Evolutionary conservation across 2,113 vertebrate genomes (phyloP).

Genomic region (Actinemys pallida): DNA sequence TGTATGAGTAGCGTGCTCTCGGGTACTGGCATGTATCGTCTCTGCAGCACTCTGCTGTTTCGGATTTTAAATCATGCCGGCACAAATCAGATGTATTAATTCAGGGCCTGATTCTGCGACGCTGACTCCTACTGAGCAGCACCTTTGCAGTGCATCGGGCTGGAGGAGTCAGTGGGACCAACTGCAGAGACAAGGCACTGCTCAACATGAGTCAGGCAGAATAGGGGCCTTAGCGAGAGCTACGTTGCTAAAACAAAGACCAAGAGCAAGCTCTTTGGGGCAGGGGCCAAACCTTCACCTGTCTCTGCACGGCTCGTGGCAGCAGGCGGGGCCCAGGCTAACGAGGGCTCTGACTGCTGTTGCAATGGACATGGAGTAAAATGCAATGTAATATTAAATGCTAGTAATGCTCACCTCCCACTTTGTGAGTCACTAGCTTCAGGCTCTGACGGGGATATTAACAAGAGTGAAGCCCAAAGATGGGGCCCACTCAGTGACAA

Average conservation of each 20-base stretch:
- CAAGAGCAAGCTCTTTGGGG: neutral
- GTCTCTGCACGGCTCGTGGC: neutral
- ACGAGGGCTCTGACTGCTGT: too few relatives aligned
- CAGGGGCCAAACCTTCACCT: neutral
- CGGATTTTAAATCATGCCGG: neutral
- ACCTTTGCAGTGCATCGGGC: neutral
- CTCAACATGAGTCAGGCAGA: neutral
- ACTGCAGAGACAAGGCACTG: too few relatives aligned
- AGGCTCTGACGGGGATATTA: neutral
- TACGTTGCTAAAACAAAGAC: neutral
- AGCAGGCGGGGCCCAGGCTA: too few relatives aligned
- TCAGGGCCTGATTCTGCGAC: neutral
- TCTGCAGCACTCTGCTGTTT: neutral
- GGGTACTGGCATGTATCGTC: neutral
- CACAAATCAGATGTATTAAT: neutral
- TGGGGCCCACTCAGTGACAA: neutral
- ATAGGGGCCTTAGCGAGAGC: accelerated
- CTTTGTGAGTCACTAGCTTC: too few relatives aligned
- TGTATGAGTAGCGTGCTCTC: neutral
- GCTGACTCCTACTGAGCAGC: neutral
- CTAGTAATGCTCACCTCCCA: neutral
- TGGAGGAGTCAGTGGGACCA: neutral
- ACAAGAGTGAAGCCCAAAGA: neutral
- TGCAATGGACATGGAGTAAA: neutral
- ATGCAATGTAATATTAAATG: neutral